A percentile compares a stretch with the other conserved stretches of the same genome.
These are phyloP conservation scores for Eulemur macaco DNA, from an alignment of 2,113 vertebrate genomes.

Conservation along the genomic window DNA sequence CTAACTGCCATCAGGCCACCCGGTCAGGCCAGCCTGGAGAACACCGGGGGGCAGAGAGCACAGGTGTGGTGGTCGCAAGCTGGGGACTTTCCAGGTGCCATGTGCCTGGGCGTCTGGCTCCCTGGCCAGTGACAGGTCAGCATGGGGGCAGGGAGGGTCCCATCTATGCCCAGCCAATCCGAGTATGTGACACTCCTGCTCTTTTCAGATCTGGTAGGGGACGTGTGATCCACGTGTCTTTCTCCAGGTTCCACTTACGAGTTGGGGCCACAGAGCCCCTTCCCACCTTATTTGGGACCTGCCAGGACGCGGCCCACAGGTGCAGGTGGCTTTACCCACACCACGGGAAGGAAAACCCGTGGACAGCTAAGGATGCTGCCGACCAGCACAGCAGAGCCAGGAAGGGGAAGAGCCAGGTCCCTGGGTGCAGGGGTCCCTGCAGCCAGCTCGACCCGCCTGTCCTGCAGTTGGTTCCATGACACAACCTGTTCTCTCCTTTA, in stretches of 20 bases:
- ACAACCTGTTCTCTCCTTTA: not conserved
- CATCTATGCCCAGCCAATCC: too few species aligned
- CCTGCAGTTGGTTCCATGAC: fast-evolving
- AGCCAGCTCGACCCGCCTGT: not conserved
- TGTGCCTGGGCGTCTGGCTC: fast-evolving
- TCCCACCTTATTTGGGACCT: not conserved
- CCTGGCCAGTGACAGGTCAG: not conserved
- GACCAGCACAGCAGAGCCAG: not conserved
- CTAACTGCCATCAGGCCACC: not conserved
- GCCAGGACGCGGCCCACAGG: fast-evolving
- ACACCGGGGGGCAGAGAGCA: fast-evolving
- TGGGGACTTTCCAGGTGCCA: not conserved
- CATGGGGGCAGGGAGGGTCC: fast-evolving
- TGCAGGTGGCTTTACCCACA: not conserved
- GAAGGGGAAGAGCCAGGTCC: not conserved
- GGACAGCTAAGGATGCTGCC: fast-evolving
- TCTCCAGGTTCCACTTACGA: not conserved
- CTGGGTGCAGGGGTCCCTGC: fast-evolving
- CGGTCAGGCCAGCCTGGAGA: not conserved
- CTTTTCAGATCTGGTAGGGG: not conserved
- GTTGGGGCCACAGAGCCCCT: not conserved
- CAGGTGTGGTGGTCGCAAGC: fast-evolving
- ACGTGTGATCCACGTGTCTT: fast-evolving
- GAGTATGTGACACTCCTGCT: fast-evolving
- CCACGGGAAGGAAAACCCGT: fast-evolving